Base-by-base conservation (phyloP, 2,113 vertebrate species). In the Dermatemys mawii region DNA sequence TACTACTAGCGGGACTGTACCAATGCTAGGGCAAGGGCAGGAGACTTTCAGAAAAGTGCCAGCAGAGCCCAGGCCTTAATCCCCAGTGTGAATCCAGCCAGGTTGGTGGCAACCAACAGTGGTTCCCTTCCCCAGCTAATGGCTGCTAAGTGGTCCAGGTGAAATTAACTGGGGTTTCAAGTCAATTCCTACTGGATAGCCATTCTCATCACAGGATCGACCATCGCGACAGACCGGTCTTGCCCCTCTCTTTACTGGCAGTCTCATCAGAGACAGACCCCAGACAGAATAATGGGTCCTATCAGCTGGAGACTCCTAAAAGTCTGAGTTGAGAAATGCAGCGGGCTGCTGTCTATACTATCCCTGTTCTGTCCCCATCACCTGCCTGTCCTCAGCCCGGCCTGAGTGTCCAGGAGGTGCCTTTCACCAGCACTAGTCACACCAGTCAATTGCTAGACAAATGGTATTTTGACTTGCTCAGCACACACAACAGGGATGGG, bases 311-410 rank as follows among this genome's bases (percentile, higher is more conserved):
- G 6, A 21, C 63, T 14, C 35, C 8, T n/a, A 5, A 67, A 35
- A n/a, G 17, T 67, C 35, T n/a, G 27, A 57, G 55, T 14, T 57
- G 55, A 57, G 55, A 12, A 29, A 29, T 1, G 24, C 24, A 63
- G 60, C 32, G 35, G 1, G 46, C 67, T 1, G 1, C 82, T 63
- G 70, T 54, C 79, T 0, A 0, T 41, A 51, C 79, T 38, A 88
- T 82, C 75, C 57, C 57, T 38, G 89, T 50, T 90, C 83, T 90
- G 95, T 75, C 32, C 2, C 5, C 90, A 88, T n/a, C n/a, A 87
- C 49, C 55, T n/a, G 83, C 73, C 83, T 0, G 26, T 49, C 80
- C 67, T 81, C 1, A 8, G 81, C 63, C 4, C 0, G 81, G 83
- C 83, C 83, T 44, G 1, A 26, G 3, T 19, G 16, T 67, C 78